Evolutionary conservation across 2,113 vertebrate species (phyloP).

Genomic region (Eurystomus gularis): DNA sequence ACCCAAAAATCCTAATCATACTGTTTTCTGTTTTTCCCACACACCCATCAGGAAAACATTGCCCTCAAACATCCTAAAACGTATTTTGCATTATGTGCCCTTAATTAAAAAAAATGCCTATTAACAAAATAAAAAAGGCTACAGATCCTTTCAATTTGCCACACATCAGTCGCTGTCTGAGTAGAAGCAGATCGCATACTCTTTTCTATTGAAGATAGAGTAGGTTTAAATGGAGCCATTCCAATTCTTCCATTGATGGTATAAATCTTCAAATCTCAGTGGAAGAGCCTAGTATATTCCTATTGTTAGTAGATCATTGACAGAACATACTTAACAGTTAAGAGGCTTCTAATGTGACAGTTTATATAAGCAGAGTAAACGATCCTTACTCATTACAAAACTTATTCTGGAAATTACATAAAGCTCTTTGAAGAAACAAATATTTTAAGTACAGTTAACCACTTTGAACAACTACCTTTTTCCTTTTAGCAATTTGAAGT

Average conservation of each 20-base stretch:
- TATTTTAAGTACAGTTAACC: neutral
- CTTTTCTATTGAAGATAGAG: neutral
- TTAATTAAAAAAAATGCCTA: neutral
- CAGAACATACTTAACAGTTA: slow-evolving; percentile 35
- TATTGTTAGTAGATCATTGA: slow-evolving; percentile 12
- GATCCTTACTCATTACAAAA: neutral
- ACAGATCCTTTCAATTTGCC: neutral
- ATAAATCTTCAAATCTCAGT: slow-evolving; percentile 28
- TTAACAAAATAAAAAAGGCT: neutral
- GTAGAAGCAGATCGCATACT: neutral
- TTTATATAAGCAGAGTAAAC: slow-evolving; percentile 44
- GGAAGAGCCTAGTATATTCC: slow-evolving; percentile 30
- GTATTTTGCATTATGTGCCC: neutral
- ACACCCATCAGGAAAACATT: neutral
- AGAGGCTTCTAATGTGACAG: slow-evolving; percentile 42
- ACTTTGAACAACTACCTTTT: neutral
- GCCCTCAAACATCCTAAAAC: neutral
- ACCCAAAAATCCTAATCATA: neutral
- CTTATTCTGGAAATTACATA: neutral
- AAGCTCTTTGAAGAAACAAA: neutral
- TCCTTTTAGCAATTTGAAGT: neutral
- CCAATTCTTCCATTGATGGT: neutral
- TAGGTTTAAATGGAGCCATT: neutral
- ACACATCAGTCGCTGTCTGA: neutral
- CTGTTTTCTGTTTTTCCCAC: neutral